phyloP scores from a whole-genome alignment of 2,888 invertebrate genomes.

The Thereva unica region DNA sequence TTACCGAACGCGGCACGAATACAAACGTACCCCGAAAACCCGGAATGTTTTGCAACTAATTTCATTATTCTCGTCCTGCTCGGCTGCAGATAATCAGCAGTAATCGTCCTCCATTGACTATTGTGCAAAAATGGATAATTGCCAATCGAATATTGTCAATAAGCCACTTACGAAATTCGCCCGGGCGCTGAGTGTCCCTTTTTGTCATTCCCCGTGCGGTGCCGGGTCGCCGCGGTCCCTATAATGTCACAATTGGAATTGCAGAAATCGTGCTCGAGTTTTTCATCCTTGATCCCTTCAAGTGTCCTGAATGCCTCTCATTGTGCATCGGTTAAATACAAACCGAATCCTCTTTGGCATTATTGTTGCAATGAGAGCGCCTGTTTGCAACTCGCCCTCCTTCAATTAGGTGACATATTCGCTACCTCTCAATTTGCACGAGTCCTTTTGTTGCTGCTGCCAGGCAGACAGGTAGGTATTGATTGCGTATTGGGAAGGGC shows the following conservation, averaged over 20 bases:
- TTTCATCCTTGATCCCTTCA: conserved; percentile 11
- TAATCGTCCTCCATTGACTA: not conserved
- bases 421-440: conserved; percentile 4
- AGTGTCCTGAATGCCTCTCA: conserved; percentile 23
- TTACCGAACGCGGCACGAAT: not conserved
- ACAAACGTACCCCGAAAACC: conserved; percentile 2
- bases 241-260: conserved; percentile 20
- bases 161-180: conserved; percentile 23
- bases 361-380: conserved; percentile 8
- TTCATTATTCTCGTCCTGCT: conserved; percentile 6
- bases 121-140: conserved; percentile 29
- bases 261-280: conserved; percentile 28
- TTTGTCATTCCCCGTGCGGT: conserved; percentile 5
- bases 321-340: conserved; percentile 12
- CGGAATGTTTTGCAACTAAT: conserved; percentile 11
- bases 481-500: conserved; percentile 14
- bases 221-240: conserved; percentile 9
- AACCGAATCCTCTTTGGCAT: conserved; percentile 26
- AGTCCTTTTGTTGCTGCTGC: conserved; percentile 14
- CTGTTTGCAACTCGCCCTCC: conserved; percentile 28
- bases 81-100: not conserved
- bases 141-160: conserved; percentile 32
- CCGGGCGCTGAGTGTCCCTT: conserved; percentile 3
- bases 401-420: conserved; percentile 29
- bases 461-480: not conserved